Evolutionary conservation across 2,888 invertebrate genomes (phyloP).

Genomic region (Tipula helvola): DNA sequence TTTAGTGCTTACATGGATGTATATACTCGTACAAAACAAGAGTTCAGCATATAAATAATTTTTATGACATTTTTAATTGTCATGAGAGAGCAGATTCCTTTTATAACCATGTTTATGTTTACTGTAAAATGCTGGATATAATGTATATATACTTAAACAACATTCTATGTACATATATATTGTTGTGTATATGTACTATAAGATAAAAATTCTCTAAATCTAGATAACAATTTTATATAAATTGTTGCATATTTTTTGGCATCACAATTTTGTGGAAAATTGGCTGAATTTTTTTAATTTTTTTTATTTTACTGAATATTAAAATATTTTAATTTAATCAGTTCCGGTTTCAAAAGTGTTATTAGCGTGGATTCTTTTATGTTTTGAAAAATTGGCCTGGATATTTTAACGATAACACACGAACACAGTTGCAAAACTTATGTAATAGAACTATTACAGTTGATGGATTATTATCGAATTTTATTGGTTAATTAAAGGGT

Average conservation of each 20-base stretch:
- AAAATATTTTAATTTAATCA: background rate
- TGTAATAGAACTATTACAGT: too few species aligned
- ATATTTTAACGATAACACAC: too few species aligned
- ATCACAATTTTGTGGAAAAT: background rate
- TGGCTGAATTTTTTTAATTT: background rate
- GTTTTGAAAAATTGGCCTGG: background rate
- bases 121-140: background rate
- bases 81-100: background rate
- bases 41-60: background rate
- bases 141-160: background rate
- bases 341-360: background rate
- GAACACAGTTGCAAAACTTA: too few species aligned
- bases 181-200: background rate
- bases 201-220: background rate
- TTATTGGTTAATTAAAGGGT: too few species aligned
- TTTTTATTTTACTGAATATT: background rate
- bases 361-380: background rate
- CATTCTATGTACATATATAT: background rate
- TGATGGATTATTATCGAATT: too few species aligned
- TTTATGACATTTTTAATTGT: constrained; percentile 4
- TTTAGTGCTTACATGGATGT: background rate
- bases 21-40: background rate
- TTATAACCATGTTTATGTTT: background rate
- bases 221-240: background rate
- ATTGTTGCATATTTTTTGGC: background rate